phyloP scores from a whole-genome alignment of 2,888 invertebrate genomes.

The Eueremaeus valkanovi region DNA sequence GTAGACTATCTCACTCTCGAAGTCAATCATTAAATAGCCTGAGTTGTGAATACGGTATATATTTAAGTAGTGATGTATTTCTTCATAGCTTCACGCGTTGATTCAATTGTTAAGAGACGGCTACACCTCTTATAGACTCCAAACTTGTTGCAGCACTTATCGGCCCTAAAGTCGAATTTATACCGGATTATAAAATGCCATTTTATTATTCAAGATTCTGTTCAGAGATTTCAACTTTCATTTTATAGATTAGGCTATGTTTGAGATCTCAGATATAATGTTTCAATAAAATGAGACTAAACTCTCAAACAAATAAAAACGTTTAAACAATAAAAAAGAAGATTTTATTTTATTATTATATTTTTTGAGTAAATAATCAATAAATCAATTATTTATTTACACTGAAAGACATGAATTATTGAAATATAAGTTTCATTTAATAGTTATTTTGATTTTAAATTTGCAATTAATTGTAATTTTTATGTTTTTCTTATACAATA shows the following conservation, averaged over 20 bases:
- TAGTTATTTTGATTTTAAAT: background rate
- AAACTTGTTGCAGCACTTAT: background rate
- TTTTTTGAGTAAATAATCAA: too few relatives aligned
- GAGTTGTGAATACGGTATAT: background rate
- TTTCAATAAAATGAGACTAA: conserved; percentile 4
- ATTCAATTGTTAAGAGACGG: conserved; percentile 19
- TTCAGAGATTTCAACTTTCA: background rate
- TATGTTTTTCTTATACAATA: too few relatives aligned
- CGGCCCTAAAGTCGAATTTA: background rate
- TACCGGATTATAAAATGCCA: background rate
- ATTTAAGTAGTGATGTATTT: conserved; percentile 18
- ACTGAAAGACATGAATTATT: background rate
- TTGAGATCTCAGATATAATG: background rate
- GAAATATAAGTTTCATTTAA: background rate
- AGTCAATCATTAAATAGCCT: background rate
- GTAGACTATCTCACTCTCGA: background rate
- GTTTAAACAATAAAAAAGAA: background rate
- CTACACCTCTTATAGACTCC: background rate
- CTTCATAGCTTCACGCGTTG: conserved; percentile 2
- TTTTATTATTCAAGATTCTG: conserved; percentile 2
- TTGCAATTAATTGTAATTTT: too few relatives aligned
- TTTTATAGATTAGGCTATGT: background rate
- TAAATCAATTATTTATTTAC: conserved; percentile 5
- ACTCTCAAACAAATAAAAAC: background rate
- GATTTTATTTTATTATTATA: background rate